Evolutionary conservation across 2,797 vertebrate species (phyloP).

Genomic region (Phrynocephalus vlangalii): DNA sequence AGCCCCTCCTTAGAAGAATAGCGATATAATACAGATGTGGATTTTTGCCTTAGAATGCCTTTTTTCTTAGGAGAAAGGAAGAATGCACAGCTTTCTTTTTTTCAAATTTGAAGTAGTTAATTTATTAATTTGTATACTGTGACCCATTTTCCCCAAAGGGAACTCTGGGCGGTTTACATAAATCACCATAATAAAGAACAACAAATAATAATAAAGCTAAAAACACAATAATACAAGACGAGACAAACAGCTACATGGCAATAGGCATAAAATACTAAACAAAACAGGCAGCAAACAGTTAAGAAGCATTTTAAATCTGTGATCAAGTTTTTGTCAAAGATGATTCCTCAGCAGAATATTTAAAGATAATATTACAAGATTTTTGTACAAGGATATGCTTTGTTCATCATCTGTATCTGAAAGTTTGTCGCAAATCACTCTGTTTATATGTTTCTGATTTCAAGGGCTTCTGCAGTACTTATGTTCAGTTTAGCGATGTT

Average conservation of each 20-base stretch:
- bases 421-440: neutral
- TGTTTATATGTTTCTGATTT: slow-evolving; percentile 24
- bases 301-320: neutral
- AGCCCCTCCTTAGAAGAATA: neutral
- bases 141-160: too few species aligned
- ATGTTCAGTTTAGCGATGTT: neutral
- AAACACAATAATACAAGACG: too few species aligned
- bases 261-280: too few species aligned
- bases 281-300: too few species aligned
- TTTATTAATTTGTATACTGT: too few species aligned
- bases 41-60: neutral
- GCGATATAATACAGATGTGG: neutral
- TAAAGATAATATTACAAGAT: neutral
- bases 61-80: neutral
- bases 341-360: neutral
- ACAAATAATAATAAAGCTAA: too few species aligned
- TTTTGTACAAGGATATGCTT: neutral
- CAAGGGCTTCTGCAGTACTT: slow-evolving; percentile 5
- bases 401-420: neutral
- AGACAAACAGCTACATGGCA: too few species aligned
- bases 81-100: neutral
- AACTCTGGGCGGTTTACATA: too few species aligned
- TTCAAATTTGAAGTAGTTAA: neutral
- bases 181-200: too few species aligned
- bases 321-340: neutral